Percentiles rank a stretch among this genome's conserved stretches.
These are phyloP conservation scores for Bombus polaris DNA, from an alignment of 1,140 invertebrate species.

Conservation along the genomic window DNA sequence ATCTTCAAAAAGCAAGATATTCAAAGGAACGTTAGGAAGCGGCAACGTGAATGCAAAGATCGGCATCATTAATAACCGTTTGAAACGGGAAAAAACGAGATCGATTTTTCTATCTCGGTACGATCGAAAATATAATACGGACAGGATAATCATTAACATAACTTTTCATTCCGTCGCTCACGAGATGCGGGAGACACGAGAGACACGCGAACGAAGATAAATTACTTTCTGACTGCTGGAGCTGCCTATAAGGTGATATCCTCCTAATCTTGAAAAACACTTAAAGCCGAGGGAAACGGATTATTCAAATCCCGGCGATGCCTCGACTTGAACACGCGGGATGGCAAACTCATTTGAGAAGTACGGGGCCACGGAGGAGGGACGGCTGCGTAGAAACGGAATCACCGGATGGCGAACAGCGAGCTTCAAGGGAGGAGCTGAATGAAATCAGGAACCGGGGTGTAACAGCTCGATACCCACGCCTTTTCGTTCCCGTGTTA, in stretches of 20 bases:
- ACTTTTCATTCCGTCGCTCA: conserved; percentile 9
- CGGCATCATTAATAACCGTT: too few relatives aligned
- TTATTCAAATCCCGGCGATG: conserved; percentile 69
- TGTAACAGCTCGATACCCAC: conserved; percentile 33
- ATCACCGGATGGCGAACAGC: conserved; percentile 36
- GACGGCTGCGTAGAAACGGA: conserved; percentile 12
- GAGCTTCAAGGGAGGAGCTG: conserved; percentile 15
- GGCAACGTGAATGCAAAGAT: too few relatives aligned
- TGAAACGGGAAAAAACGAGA: too few relatives aligned
- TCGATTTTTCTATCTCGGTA: neutral
- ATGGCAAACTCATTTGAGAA: conserved; percentile 67
- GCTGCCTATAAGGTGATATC: conserved; percentile 61
- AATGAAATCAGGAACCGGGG: conserved; percentile 38
- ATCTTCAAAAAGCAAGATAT: too few relatives aligned
- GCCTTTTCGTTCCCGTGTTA: conserved; percentile 1
- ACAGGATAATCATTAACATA: conserved; percentile 36
- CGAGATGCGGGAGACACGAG: neutral
- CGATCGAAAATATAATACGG: neutral
- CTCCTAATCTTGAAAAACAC: conserved; percentile 72
- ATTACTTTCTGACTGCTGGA: conserved; percentile 61
- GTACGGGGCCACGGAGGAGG: neutral
- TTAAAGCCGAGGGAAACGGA: conserved; percentile 68
- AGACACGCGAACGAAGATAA: conserved; percentile 70
- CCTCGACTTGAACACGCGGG: conserved; percentile 49
- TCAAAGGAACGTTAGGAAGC: too few relatives aligned